phyloP scores from a whole-genome alignment of 2,797 vertebrate genomes.

The Amphiprion clarkii region DNA sequence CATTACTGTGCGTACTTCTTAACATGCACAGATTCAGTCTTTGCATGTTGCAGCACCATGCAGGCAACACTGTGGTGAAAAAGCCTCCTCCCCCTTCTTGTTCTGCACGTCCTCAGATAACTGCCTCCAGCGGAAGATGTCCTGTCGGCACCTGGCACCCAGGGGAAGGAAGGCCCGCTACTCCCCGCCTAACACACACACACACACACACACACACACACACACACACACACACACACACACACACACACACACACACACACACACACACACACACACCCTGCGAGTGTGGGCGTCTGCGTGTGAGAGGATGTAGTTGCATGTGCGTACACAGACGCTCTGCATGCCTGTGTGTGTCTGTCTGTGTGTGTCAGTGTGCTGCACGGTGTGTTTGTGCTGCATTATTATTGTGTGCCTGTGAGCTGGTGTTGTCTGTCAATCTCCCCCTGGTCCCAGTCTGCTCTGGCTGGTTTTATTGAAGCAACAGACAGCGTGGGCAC shows the following conservation, averaged over 20 bases:
- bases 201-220: slow-evolving; percentile 14
- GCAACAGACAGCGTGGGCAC: slow-evolving; percentile 77
- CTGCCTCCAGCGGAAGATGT: slow-evolving; percentile 81
- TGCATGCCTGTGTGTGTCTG: slow-evolving; percentile 44
- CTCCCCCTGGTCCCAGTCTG: slow-evolving; percentile 72
- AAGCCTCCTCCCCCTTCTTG: slow-evolving; percentile 35
- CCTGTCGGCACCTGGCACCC: slow-evolving; percentile 80
- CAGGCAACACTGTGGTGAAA: slow-evolving; percentile 61
- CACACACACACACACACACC: slow-evolving; percentile 5
- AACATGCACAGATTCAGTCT: slow-evolving; percentile 49
- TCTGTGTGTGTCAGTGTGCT: slow-evolving; percentile 16
- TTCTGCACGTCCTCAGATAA: slow-evolving; percentile 79
- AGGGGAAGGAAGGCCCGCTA: slow-evolving; percentile 68
- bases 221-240: slow-evolving; percentile 11
- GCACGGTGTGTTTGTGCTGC: slow-evolving; percentile 50
- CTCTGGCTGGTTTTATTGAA: slow-evolving; percentile 77
- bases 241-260: slow-evolving; percentile 6
- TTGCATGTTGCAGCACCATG: slow-evolving; percentile 69
- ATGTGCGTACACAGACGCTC: slow-evolving; percentile 36
- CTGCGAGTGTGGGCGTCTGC: slow-evolving; percentile 36
- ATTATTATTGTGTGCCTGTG: slow-evolving; percentile 76
- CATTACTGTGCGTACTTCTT: slow-evolving; percentile 22
- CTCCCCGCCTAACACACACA: slow-evolving; percentile 46
- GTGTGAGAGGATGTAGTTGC: slow-evolving; percentile 38
- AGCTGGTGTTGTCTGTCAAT: slow-evolving; percentile 79